These are phyloP conservation scores for Drosophila quadrilineata DNA, from an alignment of 1,140 invertebrate genomes.

Conservation along the genomic window DNA sequence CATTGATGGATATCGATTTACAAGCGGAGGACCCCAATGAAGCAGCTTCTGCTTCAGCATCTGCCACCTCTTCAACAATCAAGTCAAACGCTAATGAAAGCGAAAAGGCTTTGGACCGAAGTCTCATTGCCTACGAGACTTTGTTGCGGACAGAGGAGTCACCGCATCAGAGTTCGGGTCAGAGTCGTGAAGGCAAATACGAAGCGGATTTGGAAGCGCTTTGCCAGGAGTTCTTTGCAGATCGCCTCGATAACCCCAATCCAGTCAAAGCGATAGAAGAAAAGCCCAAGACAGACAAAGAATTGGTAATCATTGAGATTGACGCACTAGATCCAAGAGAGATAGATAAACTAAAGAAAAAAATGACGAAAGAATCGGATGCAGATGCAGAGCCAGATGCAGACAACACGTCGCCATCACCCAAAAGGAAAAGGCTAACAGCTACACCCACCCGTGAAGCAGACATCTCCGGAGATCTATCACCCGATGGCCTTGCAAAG, in stretches of 20 bases:
- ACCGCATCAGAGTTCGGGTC: not conserved
- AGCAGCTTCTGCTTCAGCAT: not conserved
- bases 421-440: conserved; percentile 41
- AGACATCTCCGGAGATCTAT: conserved; percentile 27
- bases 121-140: conserved; percentile 56
- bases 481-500: conserved; percentile 31
- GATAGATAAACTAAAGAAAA: conserved; percentile 44
- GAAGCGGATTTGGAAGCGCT: conserved; percentile 49
- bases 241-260: not conserved
- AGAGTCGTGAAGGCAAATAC: not conserved
- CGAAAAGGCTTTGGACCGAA: conserved; percentile 51
- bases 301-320: conserved; percentile 68
- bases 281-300: conserved; percentile 27
- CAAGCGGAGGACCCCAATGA: conserved; percentile 34
- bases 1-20: conserved; percentile 68
- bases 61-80: no score
- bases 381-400: no score
- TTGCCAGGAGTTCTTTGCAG: conserved; percentile 55
- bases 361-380: conserved; percentile 35
- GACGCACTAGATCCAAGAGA: conserved; percentile 61
- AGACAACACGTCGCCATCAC: not conserved
- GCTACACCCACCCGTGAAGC: conserved; percentile 19
- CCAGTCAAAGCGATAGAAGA: not conserved
- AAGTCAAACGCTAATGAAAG: conserved; percentile 39
- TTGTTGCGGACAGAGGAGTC: conserved; percentile 53